Evolutionary conservation across 1,140 invertebrate genomes (phyloP).

Genomic region (Antheraea mylitta): DNA sequence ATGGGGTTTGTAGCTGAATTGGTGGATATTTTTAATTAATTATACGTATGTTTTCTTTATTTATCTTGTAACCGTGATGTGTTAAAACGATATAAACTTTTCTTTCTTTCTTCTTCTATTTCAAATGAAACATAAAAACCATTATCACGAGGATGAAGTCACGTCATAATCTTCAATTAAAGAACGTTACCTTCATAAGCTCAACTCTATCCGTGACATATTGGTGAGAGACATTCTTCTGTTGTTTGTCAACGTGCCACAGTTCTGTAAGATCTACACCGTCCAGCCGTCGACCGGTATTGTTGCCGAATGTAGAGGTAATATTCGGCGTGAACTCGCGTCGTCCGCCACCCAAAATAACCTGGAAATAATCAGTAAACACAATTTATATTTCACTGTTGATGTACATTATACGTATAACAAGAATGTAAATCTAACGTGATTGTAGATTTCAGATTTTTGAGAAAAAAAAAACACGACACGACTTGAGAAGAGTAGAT

Average conservation of each 20-base stretch:
- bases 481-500: too few relatives aligned
- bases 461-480: too few relatives aligned
- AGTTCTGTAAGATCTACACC: constrained; percentile 75
- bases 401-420: not conserved
- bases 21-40: too few relatives aligned
- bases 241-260: constrained; percentile 68
- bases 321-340: constrained; percentile 84
- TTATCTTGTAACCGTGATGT: too few relatives aligned
- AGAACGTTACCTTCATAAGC: constrained; percentile 54
- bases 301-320: constrained; percentile 57
- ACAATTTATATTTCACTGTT: not conserved
- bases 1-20: too few relatives aligned
- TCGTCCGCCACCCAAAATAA: constrained; percentile 87
- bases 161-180: not conserved
- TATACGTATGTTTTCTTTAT: too few relatives aligned
- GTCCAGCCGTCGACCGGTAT: constrained; percentile 73
- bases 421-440: too few relatives aligned
- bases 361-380: constrained; percentile 54
- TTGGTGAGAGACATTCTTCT: constrained; percentile 51
- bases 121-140: too few relatives aligned
- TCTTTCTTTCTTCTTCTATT: too few relatives aligned
- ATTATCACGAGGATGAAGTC: too few relatives aligned
- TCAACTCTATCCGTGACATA: constrained; percentile 64
- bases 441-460: too few relatives aligned
- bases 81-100: too few relatives aligned